phyloP scores from a whole-genome alignment of 2,797 vertebrate species.

The Eospalax fontanierii region DNA sequence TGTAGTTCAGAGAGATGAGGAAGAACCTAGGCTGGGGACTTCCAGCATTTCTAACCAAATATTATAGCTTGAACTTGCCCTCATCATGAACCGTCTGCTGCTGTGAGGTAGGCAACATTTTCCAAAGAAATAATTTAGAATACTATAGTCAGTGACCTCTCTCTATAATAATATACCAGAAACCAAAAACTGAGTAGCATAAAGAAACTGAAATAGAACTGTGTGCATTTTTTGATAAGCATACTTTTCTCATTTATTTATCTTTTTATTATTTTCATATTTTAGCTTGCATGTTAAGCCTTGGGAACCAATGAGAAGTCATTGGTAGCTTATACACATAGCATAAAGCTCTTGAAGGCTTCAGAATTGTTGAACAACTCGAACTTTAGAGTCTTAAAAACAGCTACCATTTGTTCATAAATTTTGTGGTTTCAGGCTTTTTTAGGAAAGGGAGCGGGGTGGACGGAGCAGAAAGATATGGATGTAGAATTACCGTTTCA shows the following conservation, averaged over 20 bases:
- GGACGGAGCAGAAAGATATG: conserved; percentile 13
- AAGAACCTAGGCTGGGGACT: conserved; percentile 73
- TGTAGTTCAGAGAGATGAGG: conserved; percentile 76
- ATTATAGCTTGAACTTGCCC: conserved; percentile 71
- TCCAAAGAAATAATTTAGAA: conserved; percentile 68
- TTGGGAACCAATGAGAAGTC: neutral
- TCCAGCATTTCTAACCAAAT: conserved; percentile 74
- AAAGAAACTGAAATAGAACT: conserved; percentile 58
- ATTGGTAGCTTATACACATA: conserved; percentile 5
- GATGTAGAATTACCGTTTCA: conserved; percentile 42
- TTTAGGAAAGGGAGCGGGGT: conserved; percentile 53
- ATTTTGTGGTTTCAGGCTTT: conserved; percentile 47
- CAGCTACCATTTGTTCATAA: conserved; percentile 54
- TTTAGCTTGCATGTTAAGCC: neutral
- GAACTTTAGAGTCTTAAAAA: neutral
- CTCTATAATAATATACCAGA: neutral
- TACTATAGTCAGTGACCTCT: conserved; percentile 53
- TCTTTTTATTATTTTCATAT: conserved; percentile 60
- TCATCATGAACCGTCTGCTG: conserved; percentile 69
- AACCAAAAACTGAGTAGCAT: neutral
- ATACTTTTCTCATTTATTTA: conserved; percentile 51
- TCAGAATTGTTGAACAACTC: conserved; percentile 24
- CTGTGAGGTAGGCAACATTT: conserved; percentile 70
- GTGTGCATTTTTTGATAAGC: neutral
- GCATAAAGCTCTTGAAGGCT: conserved; percentile 43